Evolutionary conservation across 1,140 invertebrate genomes (phyloP).

Genomic region (Drosophila orosa): DNA sequence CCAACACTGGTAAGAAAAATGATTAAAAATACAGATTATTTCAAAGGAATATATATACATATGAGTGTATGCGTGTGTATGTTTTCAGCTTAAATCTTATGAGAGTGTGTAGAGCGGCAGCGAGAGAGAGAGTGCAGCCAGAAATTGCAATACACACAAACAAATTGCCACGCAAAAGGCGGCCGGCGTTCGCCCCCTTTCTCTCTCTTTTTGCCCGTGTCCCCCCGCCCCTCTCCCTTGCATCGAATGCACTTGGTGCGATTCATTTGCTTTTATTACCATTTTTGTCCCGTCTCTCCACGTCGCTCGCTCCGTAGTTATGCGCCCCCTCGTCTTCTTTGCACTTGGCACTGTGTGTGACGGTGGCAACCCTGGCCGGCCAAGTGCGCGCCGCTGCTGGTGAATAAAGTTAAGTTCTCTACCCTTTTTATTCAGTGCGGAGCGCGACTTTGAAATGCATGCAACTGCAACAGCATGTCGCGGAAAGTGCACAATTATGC

Average conservation of each 20-base stretch:
- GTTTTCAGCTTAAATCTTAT: conserved; percentile 11
- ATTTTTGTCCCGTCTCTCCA: conserved; percentile 56
- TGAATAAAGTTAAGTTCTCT: conserved; percentile 74
- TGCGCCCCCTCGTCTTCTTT: conserved; percentile 37
- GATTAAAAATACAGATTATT: conserved; percentile 59
- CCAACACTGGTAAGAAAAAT: conserved; percentile 67
- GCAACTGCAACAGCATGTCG: conserved; percentile 33
- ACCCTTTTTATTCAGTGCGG: conserved; percentile 79
- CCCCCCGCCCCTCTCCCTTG: conserved; percentile 4
- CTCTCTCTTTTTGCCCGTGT: not conserved
- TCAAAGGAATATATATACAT: conserved; percentile 11
- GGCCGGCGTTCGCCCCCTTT: conserved; percentile 61
- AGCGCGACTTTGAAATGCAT: conserved; percentile 81
- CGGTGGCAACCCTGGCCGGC: conserved; percentile 65
- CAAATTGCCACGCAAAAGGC: conserved; percentile 74
- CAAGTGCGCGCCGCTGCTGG: conserved; percentile 52
- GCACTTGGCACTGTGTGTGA: conserved; percentile 44
- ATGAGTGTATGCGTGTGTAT: not conserved
- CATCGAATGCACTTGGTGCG: conserved; percentile 77
- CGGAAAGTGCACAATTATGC: conserved; percentile 14
- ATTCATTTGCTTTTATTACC: conserved; percentile 81
- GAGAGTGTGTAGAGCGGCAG: conserved; percentile 15
- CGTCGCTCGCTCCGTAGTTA: conserved; percentile 20
- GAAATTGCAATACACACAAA: conserved; percentile 80
- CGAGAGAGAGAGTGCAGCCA: conserved; percentile 46